Base-by-base conservation (phyloP, 1,140 invertebrate species). In the Portunus trituberculatus region DNA sequence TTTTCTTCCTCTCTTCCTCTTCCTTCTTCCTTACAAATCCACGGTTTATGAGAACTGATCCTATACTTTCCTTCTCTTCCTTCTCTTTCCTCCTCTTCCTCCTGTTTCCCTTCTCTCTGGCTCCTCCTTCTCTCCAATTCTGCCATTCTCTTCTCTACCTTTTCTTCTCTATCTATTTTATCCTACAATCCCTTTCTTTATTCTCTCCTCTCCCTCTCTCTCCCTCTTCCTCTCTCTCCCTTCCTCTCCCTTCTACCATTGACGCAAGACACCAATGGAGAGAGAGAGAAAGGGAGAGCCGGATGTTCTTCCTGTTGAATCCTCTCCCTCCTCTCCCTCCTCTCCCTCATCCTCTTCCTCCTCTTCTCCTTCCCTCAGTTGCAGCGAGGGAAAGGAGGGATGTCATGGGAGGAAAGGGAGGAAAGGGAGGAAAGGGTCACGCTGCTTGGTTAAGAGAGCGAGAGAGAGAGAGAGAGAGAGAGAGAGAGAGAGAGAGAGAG, bases 231-330 rank as follows among this genome's bases (percentile, higher is more conserved):
- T 46, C 28, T 10, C 31, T 6, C 29, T 10, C 29, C 29, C 39
- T 39, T 10, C 84, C 31, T 39, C 31, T 20, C 29, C 31, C 84
- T 39, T n/a, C 0, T 31, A 4, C 84, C 12, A 76, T 76, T 76
- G 67, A 76, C 20, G 67, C 20, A 76, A 76, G n/a, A 76, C 67
- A 76, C 12, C 20, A 20, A n/a, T 76, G 67, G n/a, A 76, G 20
- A n/a, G 16, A 59, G 8, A 20, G 67, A n/a, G 20, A 76, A 25
- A 20, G n/a, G 48, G 48, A 52, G 48, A 14, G 1, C 67, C 67
- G 67, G 67, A 76, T 76, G 25, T n/a, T 76, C 67, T 76, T 76
- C 67, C 67, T 76, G 67, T 76, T 76, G 67, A n/a, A 76, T 76
- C n/a, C 67, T 20, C 52, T 59, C 16, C 52, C 52, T 59, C 16